Evolutionary conservation across 37 sponge, comb jelly and placozoan genomes (phyloP), one percentile per base, ranked within the genome.

Genomic region (Tethya wilhelma): DNA sequence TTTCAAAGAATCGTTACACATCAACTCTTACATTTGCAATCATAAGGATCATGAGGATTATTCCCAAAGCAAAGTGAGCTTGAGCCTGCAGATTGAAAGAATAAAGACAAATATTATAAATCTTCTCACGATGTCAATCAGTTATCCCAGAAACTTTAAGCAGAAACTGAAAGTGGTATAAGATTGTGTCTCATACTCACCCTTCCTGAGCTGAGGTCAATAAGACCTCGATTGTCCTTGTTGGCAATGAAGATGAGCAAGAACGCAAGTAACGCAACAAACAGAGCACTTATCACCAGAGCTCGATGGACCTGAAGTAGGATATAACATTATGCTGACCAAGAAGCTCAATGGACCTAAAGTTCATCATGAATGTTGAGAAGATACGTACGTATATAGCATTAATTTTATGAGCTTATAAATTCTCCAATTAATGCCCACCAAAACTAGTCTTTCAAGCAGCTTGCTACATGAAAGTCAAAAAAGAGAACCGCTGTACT

Each of bases 301-400:
- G 84, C 84, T 22, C 92, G 69, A 36, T 91, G 92, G 0, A 90
- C 43, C n/a, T n/a, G n/a, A n/a, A n/a, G n/a, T n/a, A n/a, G n/a
- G n/a, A n/a, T n/a, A n/a, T n/a, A n/a, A n/a, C n/a, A n/a, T n/a
- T n/a, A n/a, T n/a, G n/a, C n/a, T n/a, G n/a, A n/a, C n/a, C n/a
- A n/a, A n/a, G n/a, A n/a, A n/a, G n/a, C n/a, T n/a, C n/a, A n/a
- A n/a, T n/a, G n/a, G n/a, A n/a, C n/a, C n/a, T n/a, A n/a, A n/a
- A n/a, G n/a, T n/a, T n/a, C n/a, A n/a, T n/a, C n/a, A n/a, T n/a
- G n/a, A n/a, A n/a, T n/a, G n/a, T n/a, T n/a, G n/a, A n/a, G n/a
- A n/a, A n/a, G n/a, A n/a, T n/a, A n/a, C n/a, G n/a, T n/a, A n/a
- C n/a, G n/a, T n/a, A n/a, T n/a, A n/a, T n/a, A n/a, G n/a, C n/a